Evolutionary conservation across 2,113 vertebrate species (phyloP).

Genomic region (Scalopus aquaticus): DNA sequence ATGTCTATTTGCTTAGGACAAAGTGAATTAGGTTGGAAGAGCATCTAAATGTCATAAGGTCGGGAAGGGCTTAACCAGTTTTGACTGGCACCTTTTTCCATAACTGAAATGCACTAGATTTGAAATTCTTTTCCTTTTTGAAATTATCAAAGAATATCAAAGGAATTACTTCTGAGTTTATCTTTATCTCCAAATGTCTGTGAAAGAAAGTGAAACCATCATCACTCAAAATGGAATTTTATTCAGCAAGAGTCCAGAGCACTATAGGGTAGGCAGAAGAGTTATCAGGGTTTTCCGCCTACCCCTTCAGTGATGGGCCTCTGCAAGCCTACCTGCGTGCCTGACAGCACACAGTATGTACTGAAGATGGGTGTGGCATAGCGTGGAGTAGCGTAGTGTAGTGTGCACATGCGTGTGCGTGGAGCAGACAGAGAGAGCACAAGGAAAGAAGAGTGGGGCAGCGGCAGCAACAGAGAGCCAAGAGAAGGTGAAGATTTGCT

Average conservation of each 20-base stretch:
- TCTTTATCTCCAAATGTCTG: conserved; percentile 12
- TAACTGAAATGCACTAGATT: conserved; percentile 14
- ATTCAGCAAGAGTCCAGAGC: background rate
- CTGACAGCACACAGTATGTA: no score
- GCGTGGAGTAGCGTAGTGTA: no score
- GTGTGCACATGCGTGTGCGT: no score
- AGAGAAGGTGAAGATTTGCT: no score
- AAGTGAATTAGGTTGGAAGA: background rate
- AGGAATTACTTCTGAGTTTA: conserved; percentile 41
- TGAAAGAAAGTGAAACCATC: background rate
- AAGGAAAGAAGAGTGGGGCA: no score
- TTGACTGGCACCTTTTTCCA: background rate
- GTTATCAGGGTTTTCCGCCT: no score
- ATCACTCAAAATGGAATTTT: background rate
- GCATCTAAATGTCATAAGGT: conserved; percentile 7
- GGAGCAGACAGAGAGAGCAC: no score
- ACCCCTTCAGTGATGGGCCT: no score
- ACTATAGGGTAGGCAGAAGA: no score
- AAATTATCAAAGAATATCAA: conserved; percentile 65
- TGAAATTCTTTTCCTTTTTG: conserved; percentile 36
- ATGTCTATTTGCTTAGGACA: background rate
- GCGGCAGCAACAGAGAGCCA: no score
- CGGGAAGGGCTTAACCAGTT: conserved; percentile 5
- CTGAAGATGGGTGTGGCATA: no score
- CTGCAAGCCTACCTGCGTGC: no score